Base-by-base conservation (phyloP, 64 coral and sea anemone genomes). In the Acropora tenuis region DNA sequence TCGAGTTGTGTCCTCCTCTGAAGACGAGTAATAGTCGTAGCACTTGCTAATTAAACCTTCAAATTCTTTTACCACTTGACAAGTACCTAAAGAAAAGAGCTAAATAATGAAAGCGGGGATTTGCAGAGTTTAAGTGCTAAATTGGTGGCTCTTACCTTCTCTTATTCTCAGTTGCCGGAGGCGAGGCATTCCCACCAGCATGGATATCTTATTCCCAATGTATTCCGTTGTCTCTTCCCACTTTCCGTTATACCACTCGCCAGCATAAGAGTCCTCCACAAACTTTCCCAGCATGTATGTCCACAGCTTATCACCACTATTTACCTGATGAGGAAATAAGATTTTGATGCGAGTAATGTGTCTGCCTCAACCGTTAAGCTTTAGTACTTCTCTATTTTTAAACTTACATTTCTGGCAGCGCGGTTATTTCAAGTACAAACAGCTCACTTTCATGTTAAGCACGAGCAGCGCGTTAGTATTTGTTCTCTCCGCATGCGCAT, bases 161-260 rank as follows among this genome's bases (percentile, higher is more conserved):
- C 47, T 1, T 69, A 86, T 74, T 63, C 83, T 86, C 3, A 86
- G 43, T 10, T 86, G 83, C 12, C 83, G 43, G 48, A 86, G 83
- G 1, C 48, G 83, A n/a, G 83, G 83, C 83, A 86, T 86, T 86
- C 83, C 83, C 8, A 86, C 65, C 5, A 86, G 69, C 65, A 86
- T 86, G 1, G 83, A 86, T 13, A 41, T 8, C 67, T 86, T 86
- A 15, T 86, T 74, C 2, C 65, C 63, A 48, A 86, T 86, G 65
- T 86, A 86, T 66, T 86, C 65, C 73, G 63, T 4, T 40, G 83
- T 86, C 69, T n/a, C n/a, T 72, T 86, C 83, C 61, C 43, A 41
- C 41, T 86, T 61, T 1, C 83, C 83, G 53, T 86, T 86, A 66
- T 86, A 86, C 83, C 83, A 86, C 8, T 86, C 41, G 46, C 83